A percentile compares a stretch with the other conserved stretches of the same genome.
phyloP scores from a whole-genome alignment of 2,888 invertebrate species.

The Conops quadrifasciatus region DNA sequence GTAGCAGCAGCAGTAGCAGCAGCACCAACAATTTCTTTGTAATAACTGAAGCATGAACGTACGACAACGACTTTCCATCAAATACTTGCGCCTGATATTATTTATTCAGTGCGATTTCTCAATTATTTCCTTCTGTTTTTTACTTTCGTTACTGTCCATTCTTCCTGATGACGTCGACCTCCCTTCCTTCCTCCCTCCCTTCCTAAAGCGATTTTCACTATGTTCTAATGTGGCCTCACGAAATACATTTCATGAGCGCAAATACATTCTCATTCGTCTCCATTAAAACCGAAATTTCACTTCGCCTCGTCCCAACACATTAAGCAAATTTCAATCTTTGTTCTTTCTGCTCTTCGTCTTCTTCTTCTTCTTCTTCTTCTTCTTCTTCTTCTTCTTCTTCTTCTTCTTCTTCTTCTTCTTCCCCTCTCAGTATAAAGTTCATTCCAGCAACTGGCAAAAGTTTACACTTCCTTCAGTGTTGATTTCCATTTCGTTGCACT shows the following conservation, averaged over 20 bases:
- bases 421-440: neutral
- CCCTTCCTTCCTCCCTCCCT: neutral
- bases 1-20: neutral
- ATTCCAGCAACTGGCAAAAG: neutral
- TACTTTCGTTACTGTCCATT: neutral
- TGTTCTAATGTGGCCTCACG: neutral
- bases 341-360: neutral
- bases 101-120: constrained; percentile 44
- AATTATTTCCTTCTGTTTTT: constrained; percentile 33
- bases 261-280: constrained; percentile 1
- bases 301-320: neutral
- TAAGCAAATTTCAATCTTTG: constrained; percentile 5
- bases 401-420: neutral
- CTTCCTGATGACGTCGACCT: neutral
- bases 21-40: neutral
- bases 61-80: constrained; percentile 47
- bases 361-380: neutral
- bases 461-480: constrained; percentile 21
- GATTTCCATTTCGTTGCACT: constrained; percentile 24
- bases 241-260: neutral
- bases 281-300: neutral
- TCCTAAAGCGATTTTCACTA: neutral
- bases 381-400: neutral
- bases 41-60: neutral
- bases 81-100: constrained; percentile 53